phyloP scores from a whole-genome alignment of 2,797 vertebrate genomes.

The Sparus aurata region DNA sequence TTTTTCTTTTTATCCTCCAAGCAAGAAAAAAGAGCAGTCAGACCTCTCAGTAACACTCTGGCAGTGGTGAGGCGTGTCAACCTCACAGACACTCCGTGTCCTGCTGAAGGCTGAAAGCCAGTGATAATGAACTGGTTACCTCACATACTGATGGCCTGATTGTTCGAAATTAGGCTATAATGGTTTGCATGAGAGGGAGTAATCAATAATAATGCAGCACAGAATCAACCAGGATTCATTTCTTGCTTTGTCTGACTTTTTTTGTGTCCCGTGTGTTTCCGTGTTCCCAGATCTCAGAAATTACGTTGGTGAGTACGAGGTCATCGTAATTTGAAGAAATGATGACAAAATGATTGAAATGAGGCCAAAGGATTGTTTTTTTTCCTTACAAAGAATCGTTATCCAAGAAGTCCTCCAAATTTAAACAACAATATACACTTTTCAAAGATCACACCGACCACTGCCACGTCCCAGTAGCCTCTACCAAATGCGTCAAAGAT shows the following conservation, averaged over 20 bases:
- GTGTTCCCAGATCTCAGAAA: background rate
- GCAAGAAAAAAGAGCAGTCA: background rate
- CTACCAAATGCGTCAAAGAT: background rate
- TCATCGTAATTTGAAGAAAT: background rate
- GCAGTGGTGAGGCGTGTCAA: background rate
- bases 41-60: background rate
- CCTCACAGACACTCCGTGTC: background rate
- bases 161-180: background rate
- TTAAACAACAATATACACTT: background rate
- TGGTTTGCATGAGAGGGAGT: background rate
- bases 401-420: background rate
- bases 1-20: background rate
- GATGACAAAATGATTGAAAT: background rate
- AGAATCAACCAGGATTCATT: background rate
- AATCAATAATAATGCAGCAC: background rate
- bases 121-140: slow-evolving; percentile 5
- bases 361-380: background rate
- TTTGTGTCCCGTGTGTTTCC: background rate
- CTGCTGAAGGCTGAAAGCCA: background rate
- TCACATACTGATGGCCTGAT: background rate
- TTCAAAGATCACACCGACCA: background rate
- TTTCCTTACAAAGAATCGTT: background rate
- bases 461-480: background rate
- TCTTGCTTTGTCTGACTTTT: background rate
- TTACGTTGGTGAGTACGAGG: background rate